Conservation (phyloP, 2,888 invertebrate species). For the Luperina testacea region DNA sequence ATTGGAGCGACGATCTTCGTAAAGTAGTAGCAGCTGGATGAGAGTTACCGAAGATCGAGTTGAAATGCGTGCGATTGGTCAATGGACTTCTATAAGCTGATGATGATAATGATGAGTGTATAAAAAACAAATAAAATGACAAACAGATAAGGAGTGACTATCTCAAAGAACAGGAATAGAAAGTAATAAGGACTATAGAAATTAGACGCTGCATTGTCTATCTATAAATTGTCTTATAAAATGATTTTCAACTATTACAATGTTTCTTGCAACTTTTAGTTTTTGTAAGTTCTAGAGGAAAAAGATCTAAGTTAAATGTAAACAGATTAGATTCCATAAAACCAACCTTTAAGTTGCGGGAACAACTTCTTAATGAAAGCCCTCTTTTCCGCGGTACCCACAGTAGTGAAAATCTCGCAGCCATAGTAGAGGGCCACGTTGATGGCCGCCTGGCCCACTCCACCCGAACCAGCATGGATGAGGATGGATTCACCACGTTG, state of each 20-base stretch:
- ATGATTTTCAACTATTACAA: not conserved
- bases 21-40: not conserved
- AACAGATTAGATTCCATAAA: not conserved
- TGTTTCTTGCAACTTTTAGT: not conserved
- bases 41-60: not conserved
- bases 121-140: not conserved
- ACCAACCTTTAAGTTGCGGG: slow-evolving; percentile 92
- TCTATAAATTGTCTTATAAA: too few relatives aligned
- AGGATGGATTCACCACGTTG: slow-evolving; percentile 95
- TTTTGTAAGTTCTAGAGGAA: not conserved
- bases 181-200: not conserved
- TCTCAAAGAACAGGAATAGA: not conserved
- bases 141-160: not conserved
- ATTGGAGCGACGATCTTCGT: not conserved
- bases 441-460: slow-evolving; percentile 99
- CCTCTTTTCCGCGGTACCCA: slow-evolving; percentile 96
- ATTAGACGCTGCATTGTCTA: not conserved
- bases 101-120: not conserved
- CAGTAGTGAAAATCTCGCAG: slow-evolving; percentile 98
- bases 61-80: not conserved
- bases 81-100: not conserved
- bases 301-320: not conserved
- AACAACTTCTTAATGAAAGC: slow-evolving; percentile 97
- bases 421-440: slow-evolving; percentile 97
- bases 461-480: slow-evolving; percentile 98